A percentile compares a stretch with the other conserved stretches of the same genome.
phyloP scores from a whole-genome alignment of 2,113 vertebrate species.

The Okapia johnstoni region DNA sequence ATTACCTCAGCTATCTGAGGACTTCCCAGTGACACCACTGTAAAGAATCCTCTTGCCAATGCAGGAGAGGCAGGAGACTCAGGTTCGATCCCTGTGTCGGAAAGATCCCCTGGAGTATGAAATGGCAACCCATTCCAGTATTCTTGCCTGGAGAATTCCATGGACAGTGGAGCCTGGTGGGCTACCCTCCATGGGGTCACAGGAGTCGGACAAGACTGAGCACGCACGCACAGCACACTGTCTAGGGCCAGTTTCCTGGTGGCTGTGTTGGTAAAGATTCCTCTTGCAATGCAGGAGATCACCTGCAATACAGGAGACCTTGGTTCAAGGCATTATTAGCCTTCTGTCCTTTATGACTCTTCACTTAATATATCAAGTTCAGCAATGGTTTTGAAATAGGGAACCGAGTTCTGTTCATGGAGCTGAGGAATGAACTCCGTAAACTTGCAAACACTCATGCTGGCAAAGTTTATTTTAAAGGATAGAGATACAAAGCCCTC shows the following conservation, averaged over 20 bases:
- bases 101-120: background rate
- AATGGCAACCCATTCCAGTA: background rate
- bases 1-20: background rate
- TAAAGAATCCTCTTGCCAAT: background rate
- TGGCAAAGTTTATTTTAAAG: background rate
- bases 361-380: background rate
- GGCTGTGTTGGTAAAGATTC: background rate
- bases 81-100: background rate
- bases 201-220: background rate
- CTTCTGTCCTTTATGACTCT: background rate
- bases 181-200: background rate
- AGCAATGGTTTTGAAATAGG: background rate
- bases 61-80: background rate
- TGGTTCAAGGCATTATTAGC: background rate
- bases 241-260: background rate
- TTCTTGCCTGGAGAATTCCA: background rate
- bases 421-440: background rate
- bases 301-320: background rate
- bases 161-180: background rate
- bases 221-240: background rate
- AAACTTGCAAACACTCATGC: background rate
- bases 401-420: background rate
- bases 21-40: rapidly evolving
- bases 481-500: background rate
- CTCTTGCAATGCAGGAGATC: background rate